Conservation (phyloP, 2,888 invertebrate species). For the Latheticus oryzae region DNA sequence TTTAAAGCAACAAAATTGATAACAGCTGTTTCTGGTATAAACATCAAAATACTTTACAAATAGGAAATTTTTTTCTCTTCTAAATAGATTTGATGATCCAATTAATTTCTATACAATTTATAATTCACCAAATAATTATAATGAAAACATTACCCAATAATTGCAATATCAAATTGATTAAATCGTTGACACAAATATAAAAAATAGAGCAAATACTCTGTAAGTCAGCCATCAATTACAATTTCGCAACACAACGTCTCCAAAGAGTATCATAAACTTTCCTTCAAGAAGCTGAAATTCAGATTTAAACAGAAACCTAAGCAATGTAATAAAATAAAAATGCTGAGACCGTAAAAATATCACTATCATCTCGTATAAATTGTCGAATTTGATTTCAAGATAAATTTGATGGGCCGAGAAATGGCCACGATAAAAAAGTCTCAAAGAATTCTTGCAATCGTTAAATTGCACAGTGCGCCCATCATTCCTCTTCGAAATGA, state of each 20-base stretch:
- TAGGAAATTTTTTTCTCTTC: too few species aligned
- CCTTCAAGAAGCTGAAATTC: slow-evolving; percentile 15
- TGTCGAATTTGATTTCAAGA: slow-evolving; percentile 32
- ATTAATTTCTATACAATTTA: too few species aligned
- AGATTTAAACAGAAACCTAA: slow-evolving; percentile 19
- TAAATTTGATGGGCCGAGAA: slow-evolving; percentile 28
- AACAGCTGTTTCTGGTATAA: too few species aligned
- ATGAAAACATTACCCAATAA: too few species aligned
- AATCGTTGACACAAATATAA: too few species aligned
- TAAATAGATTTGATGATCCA: too few species aligned
- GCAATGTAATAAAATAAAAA: slow-evolving; percentile 33
- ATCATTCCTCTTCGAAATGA: slow-evolving; percentile 49
- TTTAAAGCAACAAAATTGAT: too few species aligned
- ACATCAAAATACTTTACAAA: too few species aligned
- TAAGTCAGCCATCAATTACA: too few species aligned
- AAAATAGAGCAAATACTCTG: too few species aligned
- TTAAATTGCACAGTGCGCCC: slow-evolving; percentile 47
- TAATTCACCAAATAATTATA: too few species aligned
- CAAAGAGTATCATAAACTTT: slow-evolving; percentile 15
- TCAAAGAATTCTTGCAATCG: slow-evolving; percentile 44
- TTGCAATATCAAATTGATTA: too few species aligned
- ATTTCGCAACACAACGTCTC: slow-evolving; percentile 14
- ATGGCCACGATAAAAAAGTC: slow-evolving; percentile 29
- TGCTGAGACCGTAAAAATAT: slow-evolving; percentile 28
- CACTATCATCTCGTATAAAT: slow-evolving; percentile 26